Conservation (phyloP, 2,797 vertebrate genomes). For the Argyrosomus regius region DNA sequence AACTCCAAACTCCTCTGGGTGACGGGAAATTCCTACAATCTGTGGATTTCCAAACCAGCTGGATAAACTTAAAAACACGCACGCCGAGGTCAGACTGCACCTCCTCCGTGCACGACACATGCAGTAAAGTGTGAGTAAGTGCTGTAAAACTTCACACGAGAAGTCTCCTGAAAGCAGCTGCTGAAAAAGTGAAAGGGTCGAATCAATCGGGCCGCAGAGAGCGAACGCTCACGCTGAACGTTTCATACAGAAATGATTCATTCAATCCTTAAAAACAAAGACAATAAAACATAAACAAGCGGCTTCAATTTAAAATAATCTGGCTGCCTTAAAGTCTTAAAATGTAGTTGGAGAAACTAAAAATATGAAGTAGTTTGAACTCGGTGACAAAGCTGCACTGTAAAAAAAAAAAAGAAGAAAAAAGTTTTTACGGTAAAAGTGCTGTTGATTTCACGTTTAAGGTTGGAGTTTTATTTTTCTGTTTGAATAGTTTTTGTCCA, state of each 20-base stretch:
- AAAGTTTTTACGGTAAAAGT: too few species aligned
- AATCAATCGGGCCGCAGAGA: neutral
- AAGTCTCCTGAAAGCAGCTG: slow-evolving; percentile 23
- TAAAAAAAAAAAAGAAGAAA: too few species aligned
- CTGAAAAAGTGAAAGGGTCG: slow-evolving; percentile 28
- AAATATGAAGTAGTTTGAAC: too few species aligned
- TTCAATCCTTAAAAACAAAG: neutral
- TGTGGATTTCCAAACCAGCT: slow-evolving; percentile 42
- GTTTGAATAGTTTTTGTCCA: too few species aligned
- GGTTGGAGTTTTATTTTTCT: too few species aligned
- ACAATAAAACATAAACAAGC: too few species aligned
- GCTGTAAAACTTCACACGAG: neutral
- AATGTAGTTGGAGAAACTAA: too few species aligned
- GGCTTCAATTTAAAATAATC: too few species aligned
- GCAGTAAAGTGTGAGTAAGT: neutral
- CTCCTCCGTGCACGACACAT: slow-evolving; percentile 6
- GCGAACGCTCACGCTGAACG: too few species aligned
- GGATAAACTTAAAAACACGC: slow-evolving; percentile 47
- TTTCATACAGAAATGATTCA: neutral
- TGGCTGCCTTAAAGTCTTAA: too few species aligned
- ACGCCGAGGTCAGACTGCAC: slow-evolving; percentile 34
- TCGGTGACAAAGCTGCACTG: too few species aligned
- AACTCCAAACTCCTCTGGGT: slow-evolving; percentile 54
- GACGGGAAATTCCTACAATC: slow-evolving; percentile 57
- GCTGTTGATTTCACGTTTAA: too few species aligned